Evolutionary conservation across 1,140 invertebrate genomes (phyloP).

Genomic region (Philotrypesis tridentata): DNA sequence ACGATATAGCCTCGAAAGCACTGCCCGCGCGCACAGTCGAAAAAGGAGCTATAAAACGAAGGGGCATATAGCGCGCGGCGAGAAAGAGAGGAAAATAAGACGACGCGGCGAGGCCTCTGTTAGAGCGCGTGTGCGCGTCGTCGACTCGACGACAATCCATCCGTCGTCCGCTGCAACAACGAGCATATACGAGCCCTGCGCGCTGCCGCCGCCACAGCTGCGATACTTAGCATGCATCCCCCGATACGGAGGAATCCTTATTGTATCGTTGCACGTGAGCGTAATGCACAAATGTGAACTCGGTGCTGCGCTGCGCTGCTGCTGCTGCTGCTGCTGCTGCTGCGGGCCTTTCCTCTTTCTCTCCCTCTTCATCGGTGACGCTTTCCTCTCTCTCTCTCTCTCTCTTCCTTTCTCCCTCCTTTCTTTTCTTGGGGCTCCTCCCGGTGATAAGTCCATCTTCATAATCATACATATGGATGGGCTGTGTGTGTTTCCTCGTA

Average conservation of each 20-base stretch:
- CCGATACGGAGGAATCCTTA: slow-evolving; percentile 73
- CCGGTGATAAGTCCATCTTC: slow-evolving; percentile 70
- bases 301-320: slow-evolving; percentile 63
- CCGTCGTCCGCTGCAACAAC: slow-evolving; percentile 16
- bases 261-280: slow-evolving; percentile 74
- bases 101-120: neutral
- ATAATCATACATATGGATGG: slow-evolving; percentile 72
- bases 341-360: slow-evolving; percentile 59
- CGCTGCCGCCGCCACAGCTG: slow-evolving; percentile 6
- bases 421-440: slow-evolving; percentile 5
- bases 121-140: neutral
- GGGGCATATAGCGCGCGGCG: neutral
- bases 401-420: neutral
- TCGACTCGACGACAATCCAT: neutral
- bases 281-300: slow-evolving; percentile 73
- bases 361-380: slow-evolving; percentile 21
- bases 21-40: neutral
- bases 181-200: slow-evolving; percentile 6
- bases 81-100: neutral
- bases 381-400: neutral
- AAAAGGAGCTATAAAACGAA: neutral
- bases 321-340: too few species aligned
- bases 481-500: slow-evolving; percentile 46
- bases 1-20: neutral
- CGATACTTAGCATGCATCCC: slow-evolving; percentile 72